Evolutionary conservation across 2,113 vertebrate genomes (phyloP), one percentile per base, ranked within the genome.

Genomic region (Peromyscus maniculatus): DNA sequence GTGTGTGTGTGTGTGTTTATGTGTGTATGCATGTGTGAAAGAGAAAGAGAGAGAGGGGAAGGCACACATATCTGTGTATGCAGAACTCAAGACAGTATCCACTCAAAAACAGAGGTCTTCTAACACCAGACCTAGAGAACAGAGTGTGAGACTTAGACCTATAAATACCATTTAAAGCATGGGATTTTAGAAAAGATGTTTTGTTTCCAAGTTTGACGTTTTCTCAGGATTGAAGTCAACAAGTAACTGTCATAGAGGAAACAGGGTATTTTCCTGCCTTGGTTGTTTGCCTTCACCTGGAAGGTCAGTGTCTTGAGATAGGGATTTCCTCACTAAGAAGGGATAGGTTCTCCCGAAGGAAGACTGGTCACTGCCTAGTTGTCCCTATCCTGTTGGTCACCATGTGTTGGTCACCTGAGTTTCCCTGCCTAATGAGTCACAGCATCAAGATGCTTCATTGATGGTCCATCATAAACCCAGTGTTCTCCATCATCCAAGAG

Each of bases 401-500:
- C 97, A 66, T 97, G 36, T 95, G 46, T 49, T 49, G 46, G 97
- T 93, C 87, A 92, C 91, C 59, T 71, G 19, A 11, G 31, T 22
- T 93, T 87, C 83, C 67, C 83, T 78, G 22, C 28, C 99, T 98
- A 99, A 91, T 99, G 99, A 98, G 99, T 99, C 96, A 98, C 98
- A 96, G 99, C 99, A 96, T 98, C 98, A 43, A 99, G 98, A 98
- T 99, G 99, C 98, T 99, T 99, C 98, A 99, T 82, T 91, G 99
- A 99, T 5, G 99, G 99, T 97, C 99, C 99, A 0, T 99, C 99
- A 3, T 99, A 99, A 78, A 99, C 99, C 99, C 99, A 99, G 98
- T 99, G 99, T 97, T 99, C 99, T 26, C 99, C 99, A 3, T 99
- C 99, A 98, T 99, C 99, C 99, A 0, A 99, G 98, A 99, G 99